Percentiles rank a stretch among this genome's conserved stretches.
phyloP scores from a whole-genome alignment of 1,140 invertebrate genomes.

The Zaprionus inermis region DNA sequence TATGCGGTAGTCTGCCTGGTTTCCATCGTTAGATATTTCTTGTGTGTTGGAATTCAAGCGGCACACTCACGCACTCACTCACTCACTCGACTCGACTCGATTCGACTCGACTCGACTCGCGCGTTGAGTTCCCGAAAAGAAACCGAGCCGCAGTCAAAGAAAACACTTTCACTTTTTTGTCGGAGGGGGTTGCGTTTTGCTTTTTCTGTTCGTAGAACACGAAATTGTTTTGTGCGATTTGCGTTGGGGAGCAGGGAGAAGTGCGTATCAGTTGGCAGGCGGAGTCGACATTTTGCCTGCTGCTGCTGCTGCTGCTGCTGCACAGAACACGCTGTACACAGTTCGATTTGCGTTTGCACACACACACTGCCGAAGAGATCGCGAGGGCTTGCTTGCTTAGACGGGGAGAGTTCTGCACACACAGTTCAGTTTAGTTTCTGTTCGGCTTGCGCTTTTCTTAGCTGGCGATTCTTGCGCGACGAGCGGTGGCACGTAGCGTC shows the following conservation, averaged over 20 bases:
- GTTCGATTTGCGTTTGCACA: background rate
- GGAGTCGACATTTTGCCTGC: constrained; percentile 15
- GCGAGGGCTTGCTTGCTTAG: background rate
- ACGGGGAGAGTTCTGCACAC: background rate
- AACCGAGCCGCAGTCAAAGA: no score
- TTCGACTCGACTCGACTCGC: constrained; percentile 12
- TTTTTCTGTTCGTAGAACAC: constrained; percentile 67
- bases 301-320: background rate
- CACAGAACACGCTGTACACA: background rate
- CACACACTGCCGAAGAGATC: no score
- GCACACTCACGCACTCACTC: constrained; percentile 63
- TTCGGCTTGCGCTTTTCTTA: constrained; percentile 9
- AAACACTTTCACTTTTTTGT: constrained; percentile 71
- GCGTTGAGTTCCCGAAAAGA: no score
- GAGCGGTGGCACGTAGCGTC: constrained; percentile 77
- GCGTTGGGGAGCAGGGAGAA: background rate
- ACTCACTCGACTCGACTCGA: constrained; percentile 21
- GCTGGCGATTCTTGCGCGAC: constrained; percentile 71
- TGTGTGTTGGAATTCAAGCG: constrained; percentile 64
- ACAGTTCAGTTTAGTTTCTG: constrained; percentile 2
- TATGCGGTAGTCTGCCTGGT: constrained; percentile 50
- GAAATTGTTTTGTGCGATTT: constrained; percentile 48
- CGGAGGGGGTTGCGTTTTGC: background rate
- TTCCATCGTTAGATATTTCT: constrained; percentile 63
- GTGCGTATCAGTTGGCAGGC: constrained; percentile 47